Base-by-base conservation (phyloP, 2,797 vertebrate genomes). In the Phoxinus dragarum region DNA sequence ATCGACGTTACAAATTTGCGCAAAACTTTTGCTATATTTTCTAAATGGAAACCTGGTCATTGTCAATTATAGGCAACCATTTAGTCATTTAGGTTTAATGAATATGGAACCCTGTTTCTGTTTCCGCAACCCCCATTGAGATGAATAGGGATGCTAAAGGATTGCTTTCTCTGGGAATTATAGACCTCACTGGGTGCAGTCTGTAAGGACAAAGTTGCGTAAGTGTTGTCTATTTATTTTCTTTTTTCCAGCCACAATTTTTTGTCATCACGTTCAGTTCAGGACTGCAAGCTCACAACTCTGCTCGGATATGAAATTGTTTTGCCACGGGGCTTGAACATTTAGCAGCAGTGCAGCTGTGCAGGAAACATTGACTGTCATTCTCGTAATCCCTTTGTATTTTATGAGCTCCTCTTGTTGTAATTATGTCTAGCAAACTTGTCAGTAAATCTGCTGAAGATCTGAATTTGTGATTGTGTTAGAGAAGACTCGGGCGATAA, bases 211-310 rank as follows among this genome's bases (percentile, higher is more conserved):
- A 61, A 44, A 80, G 42, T 80, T 80, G 78, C n/a, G 9, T 27
- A 61, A 64, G 38, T 78, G 16, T 44, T 78, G 56, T 64, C n/a
- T 64, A 17, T 64, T 78, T 44, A 44, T 42, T 54, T 52, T 59
- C 1, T 52, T 66, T 78, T 66, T 64, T 66, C 5, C 64, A 68
- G 27, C 6, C 64, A 47, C 23, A 12, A 49, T 3, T 87, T 66
- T 79, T 84, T 85, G 79, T 17, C 86, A 87, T 75, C 80, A 68
- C n/a, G 66, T 52, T 42, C 64, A 80, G 17, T 49, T 52, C 21
- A 47, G 79, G 17, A 52, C 79, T 36, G 44, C 64, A 68, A 69
- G 31, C 79, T 80, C 27, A 67, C 61, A 44, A 47, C 78, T 80
- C 42, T 23, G 42, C 42, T 68, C 52, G 49, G 38, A 68, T 64